Percentiles rank a stretch among this genome's conserved stretches.
phyloP scores from a whole-genome alignment of 1,140 invertebrate genomes.

The Cydia amplana region DNA sequence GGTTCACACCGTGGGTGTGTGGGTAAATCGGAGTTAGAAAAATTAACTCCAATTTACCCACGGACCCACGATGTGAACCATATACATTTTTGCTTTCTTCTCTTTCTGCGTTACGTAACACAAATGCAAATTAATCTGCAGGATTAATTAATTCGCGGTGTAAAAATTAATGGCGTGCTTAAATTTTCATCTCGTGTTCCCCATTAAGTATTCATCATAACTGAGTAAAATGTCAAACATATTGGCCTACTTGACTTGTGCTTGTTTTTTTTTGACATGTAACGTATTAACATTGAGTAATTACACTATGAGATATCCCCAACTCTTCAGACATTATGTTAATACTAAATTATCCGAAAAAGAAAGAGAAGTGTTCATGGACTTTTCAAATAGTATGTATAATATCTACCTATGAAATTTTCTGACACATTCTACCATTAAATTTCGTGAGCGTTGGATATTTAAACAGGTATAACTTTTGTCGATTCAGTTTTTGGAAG shows the following conservation, averaged over 20 bases:
- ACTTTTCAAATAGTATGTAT: background rate
- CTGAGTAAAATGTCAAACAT: background rate
- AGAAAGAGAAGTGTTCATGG: conserved; percentile 51
- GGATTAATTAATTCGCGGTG: background rate
- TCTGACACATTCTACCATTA: no score
- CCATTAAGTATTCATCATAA: background rate
- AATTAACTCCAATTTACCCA: background rate
- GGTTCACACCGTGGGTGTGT: no score
- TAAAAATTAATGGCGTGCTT: background rate
- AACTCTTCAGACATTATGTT: conserved; percentile 51
- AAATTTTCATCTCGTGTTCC: background rate
- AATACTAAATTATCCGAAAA: conserved; percentile 48
- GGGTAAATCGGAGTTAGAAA: no score
- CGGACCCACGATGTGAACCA: no score
- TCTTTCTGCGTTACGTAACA: background rate
- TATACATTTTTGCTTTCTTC: background rate
- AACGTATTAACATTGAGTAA: background rate
- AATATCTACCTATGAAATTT: no score
- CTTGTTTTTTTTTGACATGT: background rate
- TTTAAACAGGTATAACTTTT: no score
- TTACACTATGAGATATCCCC: conserved; percentile 42
- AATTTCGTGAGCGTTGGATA: no score
- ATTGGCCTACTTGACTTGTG: background rate
- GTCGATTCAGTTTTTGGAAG: no score
- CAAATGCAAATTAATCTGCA: background rate